phyloP scores from a whole-genome alignment of 2,888 invertebrate genomes.

The Anagyrus pseudococci region DNA sequence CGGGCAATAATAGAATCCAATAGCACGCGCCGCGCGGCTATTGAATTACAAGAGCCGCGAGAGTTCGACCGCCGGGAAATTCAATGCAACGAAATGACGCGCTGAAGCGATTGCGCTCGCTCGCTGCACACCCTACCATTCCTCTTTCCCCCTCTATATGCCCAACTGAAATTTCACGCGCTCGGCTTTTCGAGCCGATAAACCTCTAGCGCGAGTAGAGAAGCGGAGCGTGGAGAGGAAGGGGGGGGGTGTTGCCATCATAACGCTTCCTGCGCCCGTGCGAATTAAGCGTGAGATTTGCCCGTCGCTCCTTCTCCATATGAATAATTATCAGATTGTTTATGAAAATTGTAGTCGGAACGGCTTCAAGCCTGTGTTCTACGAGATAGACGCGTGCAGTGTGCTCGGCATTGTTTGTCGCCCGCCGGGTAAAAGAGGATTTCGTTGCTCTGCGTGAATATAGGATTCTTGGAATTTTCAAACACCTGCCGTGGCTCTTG shows the following conservation, averaged over 20 bases:
- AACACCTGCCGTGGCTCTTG: too few species aligned
- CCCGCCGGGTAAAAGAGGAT: too few species aligned
- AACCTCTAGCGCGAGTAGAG: constrained; percentile 6
- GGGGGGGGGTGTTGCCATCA: neutral
- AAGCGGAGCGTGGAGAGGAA: neutral
- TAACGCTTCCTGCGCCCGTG: neutral
- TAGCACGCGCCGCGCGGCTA: too few species aligned
- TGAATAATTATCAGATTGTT: constrained; percentile 24
- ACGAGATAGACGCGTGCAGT: too few species aligned
- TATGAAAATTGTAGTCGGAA: too few species aligned
- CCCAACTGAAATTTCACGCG: constrained; percentile 18
- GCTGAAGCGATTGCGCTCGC: neutral
- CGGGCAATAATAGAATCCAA: too few species aligned
- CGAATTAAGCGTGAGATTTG: constrained; percentile 9
- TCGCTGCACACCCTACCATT: too few species aligned
- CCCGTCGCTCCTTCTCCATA: neutral
- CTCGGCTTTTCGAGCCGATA: constrained; percentile 3
- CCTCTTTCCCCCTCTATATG: too few species aligned
- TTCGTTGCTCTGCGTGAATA: too few species aligned
- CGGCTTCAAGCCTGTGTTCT: too few species aligned
- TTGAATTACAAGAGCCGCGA: constrained; percentile 15
- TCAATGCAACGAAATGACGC: constrained; percentile 30
- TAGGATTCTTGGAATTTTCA: too few species aligned
- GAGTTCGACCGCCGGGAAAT: constrained; percentile 1
- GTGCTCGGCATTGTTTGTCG: too few species aligned